phyloP scores from a whole-genome alignment of 2,888 invertebrate species.

The Chesias legatella region DNA sequence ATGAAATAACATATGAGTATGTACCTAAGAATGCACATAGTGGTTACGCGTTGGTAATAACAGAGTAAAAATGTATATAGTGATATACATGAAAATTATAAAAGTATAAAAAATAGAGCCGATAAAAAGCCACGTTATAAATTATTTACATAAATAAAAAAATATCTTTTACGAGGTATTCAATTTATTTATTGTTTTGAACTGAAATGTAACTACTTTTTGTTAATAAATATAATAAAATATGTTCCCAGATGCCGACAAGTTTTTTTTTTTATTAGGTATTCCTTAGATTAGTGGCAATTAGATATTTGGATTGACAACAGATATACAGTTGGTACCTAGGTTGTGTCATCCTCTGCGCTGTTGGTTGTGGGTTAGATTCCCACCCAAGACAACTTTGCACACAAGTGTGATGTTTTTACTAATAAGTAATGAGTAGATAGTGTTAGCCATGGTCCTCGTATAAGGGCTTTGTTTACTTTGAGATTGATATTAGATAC shows the following conservation, averaged over 20 bases:
- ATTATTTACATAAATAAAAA: constrained; percentile 29
- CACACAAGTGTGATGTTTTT: too few species aligned
- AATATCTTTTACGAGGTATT: constrained; percentile 30
- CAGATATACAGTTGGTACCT: too few species aligned
- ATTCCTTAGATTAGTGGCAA: background rate
- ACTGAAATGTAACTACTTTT: constrained; percentile 63
- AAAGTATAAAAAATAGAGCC: constrained; percentile 12
- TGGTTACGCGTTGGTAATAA: constrained; percentile 17
- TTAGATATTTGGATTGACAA: too few species aligned
- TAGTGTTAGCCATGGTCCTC: too few species aligned
- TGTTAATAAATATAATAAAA: constrained; percentile 57
- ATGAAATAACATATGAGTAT: constrained; percentile 1
- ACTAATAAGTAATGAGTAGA: too few species aligned
- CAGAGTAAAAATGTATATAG: constrained; percentile 13
- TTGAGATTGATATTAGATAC: too few species aligned
- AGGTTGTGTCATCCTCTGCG: too few species aligned
- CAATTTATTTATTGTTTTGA: constrained; percentile 46
- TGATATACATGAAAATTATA: constrained; percentile 10
- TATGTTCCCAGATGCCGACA: constrained; percentile 46
- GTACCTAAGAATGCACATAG: constrained; percentile 14
- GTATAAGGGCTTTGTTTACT: too few species aligned
- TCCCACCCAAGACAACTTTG: too few species aligned
- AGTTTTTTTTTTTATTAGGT: constrained; percentile 26
- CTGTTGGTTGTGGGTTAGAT: too few species aligned
- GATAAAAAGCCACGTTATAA: constrained; percentile 12